phyloP scores from a whole-genome alignment of 1,140 invertebrate species.

The Neodiprion virginianus region DNA sequence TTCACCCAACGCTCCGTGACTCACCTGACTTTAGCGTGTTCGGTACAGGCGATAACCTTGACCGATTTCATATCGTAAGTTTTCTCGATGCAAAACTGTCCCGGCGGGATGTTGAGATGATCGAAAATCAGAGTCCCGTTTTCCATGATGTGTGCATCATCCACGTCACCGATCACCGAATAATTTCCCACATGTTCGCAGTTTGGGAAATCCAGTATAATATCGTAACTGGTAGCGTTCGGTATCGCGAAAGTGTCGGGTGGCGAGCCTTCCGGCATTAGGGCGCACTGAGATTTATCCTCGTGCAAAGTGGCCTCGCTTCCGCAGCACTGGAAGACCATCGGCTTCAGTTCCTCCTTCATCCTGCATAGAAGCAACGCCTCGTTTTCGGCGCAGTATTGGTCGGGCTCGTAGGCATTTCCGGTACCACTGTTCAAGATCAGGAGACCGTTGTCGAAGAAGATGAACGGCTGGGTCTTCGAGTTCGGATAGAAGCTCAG shows the following conservation, averaged over 20 bases:
- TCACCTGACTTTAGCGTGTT: slow-evolving; percentile 57
- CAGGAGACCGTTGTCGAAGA: slow-evolving; percentile 66
- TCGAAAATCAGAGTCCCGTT: slow-evolving; percentile 59
- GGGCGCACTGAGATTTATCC: slow-evolving; percentile 57
- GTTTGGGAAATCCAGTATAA: slow-evolving; percentile 61
- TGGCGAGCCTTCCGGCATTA: slow-evolving; percentile 41
- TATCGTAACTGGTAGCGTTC: slow-evolving; percentile 46
- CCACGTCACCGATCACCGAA: slow-evolving; percentile 60
- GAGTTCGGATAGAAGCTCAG: slow-evolving; percentile 48
- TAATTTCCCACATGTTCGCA: slow-evolving; percentile 58
- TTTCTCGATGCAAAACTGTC: slow-evolving; percentile 70
- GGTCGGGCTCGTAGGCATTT: slow-evolving; percentile 49
- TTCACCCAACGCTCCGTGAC: slow-evolving; percentile 24
- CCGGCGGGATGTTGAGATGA: slow-evolving; percentile 58
- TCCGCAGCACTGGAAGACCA: slow-evolving; percentile 65
- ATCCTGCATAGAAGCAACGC: slow-evolving; percentile 66
- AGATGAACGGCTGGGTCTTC: slow-evolving; percentile 48
- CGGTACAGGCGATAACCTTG: slow-evolving; percentile 70
- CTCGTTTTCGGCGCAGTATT: slow-evolving; percentile 68
- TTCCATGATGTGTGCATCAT: slow-evolving; percentile 52
- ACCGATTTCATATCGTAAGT: slow-evolving; percentile 59
- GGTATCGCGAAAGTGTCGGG: slow-evolving; percentile 42
- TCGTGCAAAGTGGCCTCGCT: slow-evolving; percentile 65
- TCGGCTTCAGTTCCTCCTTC: slow-evolving; percentile 58
- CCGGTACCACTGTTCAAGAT: slow-evolving; percentile 52